Base-by-base conservation (phyloP, 1,140 invertebrate species). In the Drosophila hydei region DNA sequence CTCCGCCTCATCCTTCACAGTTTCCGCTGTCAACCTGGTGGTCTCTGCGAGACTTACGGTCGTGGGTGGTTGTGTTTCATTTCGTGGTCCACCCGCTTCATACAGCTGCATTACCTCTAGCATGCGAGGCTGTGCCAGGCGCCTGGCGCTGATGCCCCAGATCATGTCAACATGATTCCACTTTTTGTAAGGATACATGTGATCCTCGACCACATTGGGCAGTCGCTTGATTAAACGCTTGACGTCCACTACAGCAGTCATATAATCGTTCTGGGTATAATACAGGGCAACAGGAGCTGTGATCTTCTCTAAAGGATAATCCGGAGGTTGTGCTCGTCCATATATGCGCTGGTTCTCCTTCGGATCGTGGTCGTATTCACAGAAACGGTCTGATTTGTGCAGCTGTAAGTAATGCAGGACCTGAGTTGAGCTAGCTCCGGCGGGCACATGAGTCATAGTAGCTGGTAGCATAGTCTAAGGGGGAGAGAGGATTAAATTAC, bases 211-310 rank as follows among this genome's bases (percentile, higher is more conserved):
- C 0, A 92, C 74, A 62, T 91, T 89, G 23, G 89, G 90, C 9
- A 95, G 90, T 61, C 93, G 89, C n/a, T 91, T 89, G 3, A 92
- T 92, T 33, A 95, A 74, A 55, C 92, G 92, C 59, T 92, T 91
- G 0, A 95, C 92, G 85, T 95, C 94, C 18, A 78, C 74, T 2
- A 93, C 91, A 51, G 93, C 92, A 2, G 93, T 93, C 0, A 97
- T 87, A 70, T 93, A 94, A 81, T 97, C 97, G 70, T 95, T 95
- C 30, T 93, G 93, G 9, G 94, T 94, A 72, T 95, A 96, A 83
- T 95, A 95, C 4, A 97, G 77, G 21, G 93, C 94, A 2, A 96
- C 92, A 0, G 95, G 95, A 0, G 93, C 92, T 0, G 91, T 93
- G 1, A 96, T 91, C 19, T 92, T 93, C 1, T 87, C 80, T 0